phyloP scores from a whole-genome alignment of 2,113 vertebrate genomes.

The Plestiodon gilberti region DNA sequence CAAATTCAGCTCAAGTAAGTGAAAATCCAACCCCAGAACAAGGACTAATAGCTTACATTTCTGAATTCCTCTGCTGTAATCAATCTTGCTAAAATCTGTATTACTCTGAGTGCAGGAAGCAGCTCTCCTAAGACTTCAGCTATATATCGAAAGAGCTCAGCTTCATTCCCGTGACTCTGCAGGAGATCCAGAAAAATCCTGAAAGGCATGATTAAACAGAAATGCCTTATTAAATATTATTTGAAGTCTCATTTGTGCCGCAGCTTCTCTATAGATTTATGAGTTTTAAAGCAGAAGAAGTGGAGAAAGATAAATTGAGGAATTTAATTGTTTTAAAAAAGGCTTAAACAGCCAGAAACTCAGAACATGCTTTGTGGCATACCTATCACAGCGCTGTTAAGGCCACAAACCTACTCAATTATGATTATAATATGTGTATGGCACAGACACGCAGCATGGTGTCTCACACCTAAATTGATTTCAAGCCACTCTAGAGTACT shows the following conservation, averaged over 20 bases:
- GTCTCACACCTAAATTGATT: neutral
- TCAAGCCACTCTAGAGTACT: neutral
- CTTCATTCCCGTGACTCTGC: conserved; percentile 7
- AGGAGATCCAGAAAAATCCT: neutral
- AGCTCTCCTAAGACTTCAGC: neutral
- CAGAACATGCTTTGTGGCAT: neutral
- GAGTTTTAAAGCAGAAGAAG: neutral
- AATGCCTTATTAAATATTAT: neutral
- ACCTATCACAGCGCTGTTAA: neutral
- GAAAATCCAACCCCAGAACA: conserved; percentile 13
- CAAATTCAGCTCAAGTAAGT: neutral
- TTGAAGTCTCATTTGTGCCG: neutral
- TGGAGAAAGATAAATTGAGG: neutral
- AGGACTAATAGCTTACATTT: conserved; percentile 3
- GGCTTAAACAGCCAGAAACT: neutral
- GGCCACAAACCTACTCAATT: neutral
- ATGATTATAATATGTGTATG: neutral
- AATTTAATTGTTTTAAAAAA: conserved; percentile 1
- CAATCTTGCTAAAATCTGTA: conserved; percentile 27
- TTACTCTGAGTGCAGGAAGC: neutral
- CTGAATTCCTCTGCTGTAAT: conserved; percentile 17
- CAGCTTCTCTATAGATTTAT: neutral
- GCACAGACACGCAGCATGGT: neutral
- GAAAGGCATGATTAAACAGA: neutral
- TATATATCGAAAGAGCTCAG: neutral